Conservation (phyloP, 2,113 vertebrate species). For the Lipophrys pholis region DNA sequence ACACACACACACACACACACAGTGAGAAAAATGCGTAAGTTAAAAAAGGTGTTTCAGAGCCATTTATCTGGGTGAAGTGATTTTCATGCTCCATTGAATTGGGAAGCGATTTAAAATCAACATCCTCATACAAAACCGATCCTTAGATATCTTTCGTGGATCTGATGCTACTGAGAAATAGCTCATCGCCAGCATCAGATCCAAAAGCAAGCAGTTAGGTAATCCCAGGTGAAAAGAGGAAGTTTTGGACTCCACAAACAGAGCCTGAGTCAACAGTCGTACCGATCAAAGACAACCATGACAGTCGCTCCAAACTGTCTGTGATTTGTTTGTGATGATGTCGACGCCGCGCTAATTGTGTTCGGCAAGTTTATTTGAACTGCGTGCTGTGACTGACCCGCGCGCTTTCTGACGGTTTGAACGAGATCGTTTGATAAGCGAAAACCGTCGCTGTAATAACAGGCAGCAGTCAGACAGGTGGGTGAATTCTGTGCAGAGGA, state of each 20-base stretch:
- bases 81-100: no score
- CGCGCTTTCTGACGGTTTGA: constrained; percentile 55
- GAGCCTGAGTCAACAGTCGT: constrained; percentile 4
- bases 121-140: no score
- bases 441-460: constrained; percentile 58
- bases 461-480: constrained; percentile 61
- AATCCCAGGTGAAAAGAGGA: constrained; percentile 28
- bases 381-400: not conserved
- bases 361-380: not conserved
- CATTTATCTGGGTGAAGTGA: no score
- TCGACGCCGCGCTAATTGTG: not conserved
- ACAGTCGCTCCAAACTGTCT: not conserved
- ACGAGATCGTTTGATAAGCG: constrained; percentile 71
- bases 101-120: no score
- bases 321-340: constrained; percentile 12
- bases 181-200: constrained; percentile 13
- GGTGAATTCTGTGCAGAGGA: constrained; percentile 45
- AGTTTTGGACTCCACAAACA: constrained; percentile 14
- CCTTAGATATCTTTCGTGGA: no score
- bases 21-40: no score
- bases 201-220: not conserved
- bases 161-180: not conserved
- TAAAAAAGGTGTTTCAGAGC: no score
- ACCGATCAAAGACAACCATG: no score
- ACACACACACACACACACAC: no score